Conservation (phyloP, 2,888 invertebrate genomes). For the Trichopria drosophilae region DNA sequence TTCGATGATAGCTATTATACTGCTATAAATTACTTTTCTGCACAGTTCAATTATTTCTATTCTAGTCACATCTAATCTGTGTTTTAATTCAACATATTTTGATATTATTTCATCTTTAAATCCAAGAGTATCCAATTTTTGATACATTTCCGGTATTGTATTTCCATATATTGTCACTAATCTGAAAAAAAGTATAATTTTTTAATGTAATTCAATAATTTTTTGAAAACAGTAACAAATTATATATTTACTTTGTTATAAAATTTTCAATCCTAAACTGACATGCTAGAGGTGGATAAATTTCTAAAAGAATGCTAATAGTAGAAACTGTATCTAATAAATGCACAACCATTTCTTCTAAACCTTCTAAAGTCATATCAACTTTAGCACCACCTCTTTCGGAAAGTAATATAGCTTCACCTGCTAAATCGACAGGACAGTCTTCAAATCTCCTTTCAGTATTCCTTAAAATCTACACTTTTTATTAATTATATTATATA, state of each 20-base stretch:
- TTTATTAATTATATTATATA: neutral
- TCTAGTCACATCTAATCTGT: constrained; percentile 60
- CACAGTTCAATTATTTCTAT: constrained; percentile 60
- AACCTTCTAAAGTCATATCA: constrained; percentile 58
- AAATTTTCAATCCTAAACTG: constrained; percentile 65
- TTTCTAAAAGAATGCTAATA: constrained; percentile 69
- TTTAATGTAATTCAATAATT: constrained; percentile 8
- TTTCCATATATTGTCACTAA: constrained; percentile 77
- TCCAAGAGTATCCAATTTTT: constrained; percentile 62
- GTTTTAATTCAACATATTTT: constrained; percentile 57
- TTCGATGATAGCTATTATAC: constrained; percentile 50
- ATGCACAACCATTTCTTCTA: constrained; percentile 72
- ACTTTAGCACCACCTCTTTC: constrained; percentile 33
- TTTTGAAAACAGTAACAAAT: neutral
- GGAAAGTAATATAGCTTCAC: constrained; percentile 43
- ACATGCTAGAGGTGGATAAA: constrained; percentile 64
- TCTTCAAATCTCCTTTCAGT: constrained; percentile 50
- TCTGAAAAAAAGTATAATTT: constrained; percentile 59
- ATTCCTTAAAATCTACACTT: constrained; percentile 53
- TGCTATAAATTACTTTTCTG: constrained; percentile 54
- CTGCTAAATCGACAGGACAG: constrained; percentile 39
- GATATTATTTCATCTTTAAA: constrained; percentile 54
- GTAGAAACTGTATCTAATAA: constrained; percentile 73
- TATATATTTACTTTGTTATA: constrained; percentile 55
- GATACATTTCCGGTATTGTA: constrained; percentile 72